phyloP scores from a whole-genome alignment of 2,888 invertebrate genomes.

The Camponotus fellah region DNA sequence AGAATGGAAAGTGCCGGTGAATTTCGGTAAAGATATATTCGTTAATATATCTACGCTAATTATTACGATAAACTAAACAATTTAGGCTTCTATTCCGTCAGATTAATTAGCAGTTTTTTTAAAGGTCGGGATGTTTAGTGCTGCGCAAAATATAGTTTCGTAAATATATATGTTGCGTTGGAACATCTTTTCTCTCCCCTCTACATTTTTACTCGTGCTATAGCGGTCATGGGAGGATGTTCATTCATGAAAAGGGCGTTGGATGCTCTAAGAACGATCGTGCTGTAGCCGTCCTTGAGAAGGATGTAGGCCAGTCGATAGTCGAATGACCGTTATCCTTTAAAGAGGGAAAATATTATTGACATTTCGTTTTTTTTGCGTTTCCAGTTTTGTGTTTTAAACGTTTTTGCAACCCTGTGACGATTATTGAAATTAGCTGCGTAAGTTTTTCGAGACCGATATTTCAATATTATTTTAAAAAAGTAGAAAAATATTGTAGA shows the following conservation, averaged over 20 bases:
- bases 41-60: not conserved
- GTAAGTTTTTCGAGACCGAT: not conserved
- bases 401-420: not conserved
- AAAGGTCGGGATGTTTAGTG: not conserved
- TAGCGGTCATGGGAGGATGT: not conserved
- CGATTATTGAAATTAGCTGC: not conserved
- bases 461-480: not conserved
- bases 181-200: not conserved
- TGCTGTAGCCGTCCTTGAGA: constrained; percentile 57
- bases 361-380: not conserved
- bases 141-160: not conserved
- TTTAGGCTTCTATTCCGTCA: not conserved
- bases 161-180: not conserved
- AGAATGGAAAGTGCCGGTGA: not conserved
- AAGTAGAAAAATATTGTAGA: no score
- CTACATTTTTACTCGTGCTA: constrained; percentile 1
- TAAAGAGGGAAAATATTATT: constrained; percentile 25
- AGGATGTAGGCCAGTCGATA: constrained; percentile 72
- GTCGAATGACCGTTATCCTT: constrained; percentile 58
- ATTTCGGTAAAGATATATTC: not conserved
- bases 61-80: not conserved
- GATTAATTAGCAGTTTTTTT: not conserved
- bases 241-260: constrained; percentile 60
- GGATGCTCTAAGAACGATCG: constrained; percentile 58
- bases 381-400: not conserved